A percentile compares a stretch with the other conserved stretches of the same genome.
Conservation (phyloP, 1,140 invertebrate genomes). For the Lepidurus couesii region DNA sequence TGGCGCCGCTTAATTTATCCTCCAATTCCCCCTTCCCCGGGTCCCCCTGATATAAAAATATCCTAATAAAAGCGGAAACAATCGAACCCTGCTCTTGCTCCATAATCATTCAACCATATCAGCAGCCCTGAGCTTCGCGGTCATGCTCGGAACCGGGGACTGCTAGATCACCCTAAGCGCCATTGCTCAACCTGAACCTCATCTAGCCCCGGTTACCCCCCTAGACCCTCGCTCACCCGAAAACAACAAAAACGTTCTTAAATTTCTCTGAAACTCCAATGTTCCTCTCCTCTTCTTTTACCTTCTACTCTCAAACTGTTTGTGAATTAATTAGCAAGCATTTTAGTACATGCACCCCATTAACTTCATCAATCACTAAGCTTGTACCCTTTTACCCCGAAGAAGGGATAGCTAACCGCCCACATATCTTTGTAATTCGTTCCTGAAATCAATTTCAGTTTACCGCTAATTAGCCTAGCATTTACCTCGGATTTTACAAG, state of each 20-base stretch:
- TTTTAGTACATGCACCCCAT: too few species aligned
- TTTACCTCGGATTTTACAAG: too few species aligned
- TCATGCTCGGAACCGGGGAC: background rate
- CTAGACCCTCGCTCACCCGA: background rate
- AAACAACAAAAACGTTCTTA: background rate
- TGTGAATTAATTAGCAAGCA: too few species aligned
- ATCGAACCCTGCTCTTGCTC: background rate
- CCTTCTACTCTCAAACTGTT: too few species aligned
- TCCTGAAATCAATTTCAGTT: too few species aligned
- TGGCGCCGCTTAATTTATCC: background rate
- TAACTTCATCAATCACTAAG: too few species aligned
- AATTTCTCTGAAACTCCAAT: background rate
- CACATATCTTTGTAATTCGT: too few species aligned
- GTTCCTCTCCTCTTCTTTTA: background rate
- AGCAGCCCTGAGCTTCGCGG: background rate
- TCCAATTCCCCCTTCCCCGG: background rate
- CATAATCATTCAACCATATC: background rate
- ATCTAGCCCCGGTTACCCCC: background rate
- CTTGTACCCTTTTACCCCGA: too few species aligned
- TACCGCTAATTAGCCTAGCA: too few species aligned
- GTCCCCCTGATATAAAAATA: background rate
- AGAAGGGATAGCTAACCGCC: too few species aligned
- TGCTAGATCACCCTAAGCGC: conserved; percentile 13
- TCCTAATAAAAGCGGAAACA: conserved; percentile 9
- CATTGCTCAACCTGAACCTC: conserved; percentile 13